Evolutionary conservation across 53 echinoderm and acorn worm genomes (phyloP), one percentile per base, ranked within the genome.

Genomic region (Pentamera pediparva): DNA sequence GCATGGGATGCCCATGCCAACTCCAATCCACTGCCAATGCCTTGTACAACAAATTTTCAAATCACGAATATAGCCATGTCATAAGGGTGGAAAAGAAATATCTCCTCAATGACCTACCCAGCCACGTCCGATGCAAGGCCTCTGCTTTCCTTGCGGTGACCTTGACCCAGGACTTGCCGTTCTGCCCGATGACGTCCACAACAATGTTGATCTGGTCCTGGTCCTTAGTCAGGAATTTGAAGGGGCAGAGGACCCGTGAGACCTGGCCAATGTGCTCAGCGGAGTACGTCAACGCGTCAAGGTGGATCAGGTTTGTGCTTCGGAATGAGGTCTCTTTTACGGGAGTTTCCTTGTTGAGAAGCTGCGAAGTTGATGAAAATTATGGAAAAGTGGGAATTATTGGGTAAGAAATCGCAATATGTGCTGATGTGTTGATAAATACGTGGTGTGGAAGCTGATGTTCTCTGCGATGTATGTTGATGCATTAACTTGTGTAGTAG

Each of bases 121-220:
- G 65, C 86, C 95, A 95, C 63, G 85, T 87, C 69, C 87, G 75
- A 70, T 95, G 91, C 32, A 95, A 76, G 6, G 95, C 95, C 53
- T 87, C 83, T 17, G 91, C 95, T 65, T 91, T 95, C 28, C 95
- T 73, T 2, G 95, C 95, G 15, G 90, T 91, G 15, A 95, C 75
- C 79, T 95, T 95, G n/a, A 95, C 83, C 95, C 95, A 95, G 1
- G 87, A 55, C 35, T 72, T 56, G 2, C 91, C 95, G 4, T 80
- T 60, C 28, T 84, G 79, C 3, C 84, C 87, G 0, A 95, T 77
- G 32, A 91, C 85, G 49, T 94, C 95, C 50, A 95, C 83, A 3
- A 85, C 50, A 65, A 94, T 69, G 7, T 74, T 80, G 67, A 35
- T 76, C 36, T 64, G 62, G 8, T 63, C 25, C 15, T 87, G 87